These are phyloP conservation scores for Catalaphyllia jardinei DNA, from an alignment of 64 coral and sea anemone genomes.

Conservation along the genomic window DNA sequence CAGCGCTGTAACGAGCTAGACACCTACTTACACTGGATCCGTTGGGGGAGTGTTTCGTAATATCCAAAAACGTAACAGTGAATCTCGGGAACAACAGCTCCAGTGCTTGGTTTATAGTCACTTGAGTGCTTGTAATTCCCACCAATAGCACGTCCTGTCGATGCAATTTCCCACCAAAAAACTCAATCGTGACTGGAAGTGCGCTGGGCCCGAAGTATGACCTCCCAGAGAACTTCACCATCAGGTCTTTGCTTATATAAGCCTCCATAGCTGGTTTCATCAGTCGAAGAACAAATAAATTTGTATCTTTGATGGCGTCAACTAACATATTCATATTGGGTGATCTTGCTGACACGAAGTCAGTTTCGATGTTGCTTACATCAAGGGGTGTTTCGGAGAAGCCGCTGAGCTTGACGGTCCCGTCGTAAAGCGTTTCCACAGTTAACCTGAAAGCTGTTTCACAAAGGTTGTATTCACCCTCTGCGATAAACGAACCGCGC, in stretches of 20 bases:
- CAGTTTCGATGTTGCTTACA: slow-evolving; percentile 64
- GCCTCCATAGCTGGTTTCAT: slow-evolving; percentile 71
- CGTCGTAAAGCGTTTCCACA: slow-evolving; percentile 46
- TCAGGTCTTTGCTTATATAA: slow-evolving; percentile 63
- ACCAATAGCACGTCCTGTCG: slow-evolving; percentile 58
- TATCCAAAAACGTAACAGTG: slow-evolving; percentile 67
- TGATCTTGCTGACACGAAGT: slow-evolving; percentile 64
- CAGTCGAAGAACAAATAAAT: slow-evolving; percentile 68
- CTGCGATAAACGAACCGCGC: slow-evolving; percentile 72
- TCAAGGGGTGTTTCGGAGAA: slow-evolving; percentile 71
- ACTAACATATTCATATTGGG: slow-evolving; percentile 35
- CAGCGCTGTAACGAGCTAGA: too few relatives aligned
- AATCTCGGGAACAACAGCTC: slow-evolving; percentile 70
- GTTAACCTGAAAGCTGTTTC: slow-evolving; percentile 72
- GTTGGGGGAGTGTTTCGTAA: slow-evolving; percentile 43
- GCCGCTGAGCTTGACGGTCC: slow-evolving; percentile 64
- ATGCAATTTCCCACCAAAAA: slow-evolving; percentile 68
- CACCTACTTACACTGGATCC: slow-evolving; percentile 67
- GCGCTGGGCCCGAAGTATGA: slow-evolving; percentile 58
- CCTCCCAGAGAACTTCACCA: slow-evolving; percentile 73
- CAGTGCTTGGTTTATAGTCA: slow-evolving; percentile 65
- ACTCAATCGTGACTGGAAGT: slow-evolving; percentile 51
- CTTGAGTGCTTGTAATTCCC: slow-evolving; percentile 57
- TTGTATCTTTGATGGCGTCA: slow-evolving; percentile 39
- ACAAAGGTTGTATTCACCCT: slow-evolving; percentile 77